Evolutionary conservation across 2,888 invertebrate genomes (phyloP).

Genomic region (Ophraella communa): DNA sequence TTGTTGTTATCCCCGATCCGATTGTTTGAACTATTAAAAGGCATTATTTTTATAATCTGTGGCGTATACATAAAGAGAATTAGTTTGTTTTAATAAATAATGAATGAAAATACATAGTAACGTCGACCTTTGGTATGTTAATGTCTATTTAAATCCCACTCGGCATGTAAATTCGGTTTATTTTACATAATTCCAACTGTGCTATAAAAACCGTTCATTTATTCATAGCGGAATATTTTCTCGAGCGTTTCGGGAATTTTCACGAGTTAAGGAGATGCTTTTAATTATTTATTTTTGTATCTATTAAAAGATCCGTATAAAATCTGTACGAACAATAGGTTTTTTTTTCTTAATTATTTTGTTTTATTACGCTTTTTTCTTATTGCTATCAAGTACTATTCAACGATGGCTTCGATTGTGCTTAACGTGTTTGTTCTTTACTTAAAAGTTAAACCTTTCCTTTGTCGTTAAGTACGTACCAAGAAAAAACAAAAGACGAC

Average conservation of each 20-base stretch:
- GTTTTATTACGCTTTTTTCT: not conserved
- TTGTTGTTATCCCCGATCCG: not conserved
- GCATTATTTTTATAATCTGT: not conserved
- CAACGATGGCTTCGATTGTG: not conserved
- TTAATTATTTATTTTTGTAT: too few relatives aligned
- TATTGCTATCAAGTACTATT: not conserved
- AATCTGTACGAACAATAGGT: too few relatives aligned
- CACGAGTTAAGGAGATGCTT: not conserved
- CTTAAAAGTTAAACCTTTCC: constrained; percentile 8
- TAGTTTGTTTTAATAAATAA: not conserved
- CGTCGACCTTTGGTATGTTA: not conserved
- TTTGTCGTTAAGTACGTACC: not conserved
- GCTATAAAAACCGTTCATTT: too few relatives aligned
- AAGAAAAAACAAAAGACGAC: constrained; percentile 11
- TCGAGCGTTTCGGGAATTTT: too few relatives aligned
- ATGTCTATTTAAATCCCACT: not conserved
- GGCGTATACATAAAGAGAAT: not conserved
- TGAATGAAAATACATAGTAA: not conserved
- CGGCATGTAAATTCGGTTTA: not conserved
- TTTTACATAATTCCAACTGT: not conserved
- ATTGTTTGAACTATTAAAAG: not conserved
- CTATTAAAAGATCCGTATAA: too few relatives aligned
- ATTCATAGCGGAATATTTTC: too few relatives aligned
- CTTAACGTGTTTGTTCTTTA: constrained; percentile 12
- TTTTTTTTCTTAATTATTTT: too few relatives aligned